Evolutionary conservation across 1,140 invertebrate species (phyloP).

Genomic region (Drosophila melanogaster): Release_6_plus_ISO1_MT NT_037436.4:11884001-11884500

Average conservation of each 20-base stretch:
- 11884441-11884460: too few relatives aligned
- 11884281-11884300: constrained; percentile 72
- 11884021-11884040: constrained; percentile 56
- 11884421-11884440: too few relatives aligned
- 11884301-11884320: constrained; percentile 79
- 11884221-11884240: not conserved
- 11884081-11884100: constrained; percentile 52
- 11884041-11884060: constrained; percentile 72
- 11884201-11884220: not conserved
- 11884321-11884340: constrained; percentile 16
- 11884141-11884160: constrained; percentile 48
- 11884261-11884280: constrained; percentile 68
- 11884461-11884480: not conserved
- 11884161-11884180: constrained; percentile 4
- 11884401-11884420: too few relatives aligned
- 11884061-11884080: constrained; percentile 79
- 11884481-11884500: not conserved
- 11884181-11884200: not conserved
- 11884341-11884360: not conserved
- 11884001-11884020: constrained; percentile 38
- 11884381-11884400: too few relatives aligned
- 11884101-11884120: constrained; percentile 36
- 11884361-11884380: not conserved
- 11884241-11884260: constrained; percentile 74
- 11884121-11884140: constrained; percentile 76